Evolutionary conservation across 1,140 invertebrate genomes (phyloP).

Genomic region (Drosophila repletoides): DNA sequence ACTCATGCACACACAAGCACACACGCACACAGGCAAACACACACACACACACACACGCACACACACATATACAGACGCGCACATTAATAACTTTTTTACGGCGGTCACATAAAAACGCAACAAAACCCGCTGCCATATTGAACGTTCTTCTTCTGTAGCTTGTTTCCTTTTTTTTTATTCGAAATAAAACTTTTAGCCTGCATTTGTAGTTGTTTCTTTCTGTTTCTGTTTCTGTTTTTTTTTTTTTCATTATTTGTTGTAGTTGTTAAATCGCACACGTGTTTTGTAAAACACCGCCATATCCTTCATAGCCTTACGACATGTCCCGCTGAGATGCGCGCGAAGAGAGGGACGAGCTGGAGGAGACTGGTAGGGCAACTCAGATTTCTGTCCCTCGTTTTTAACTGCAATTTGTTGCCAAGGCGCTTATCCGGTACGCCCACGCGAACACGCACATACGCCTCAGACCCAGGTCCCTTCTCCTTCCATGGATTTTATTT

Average conservation of each 20-base stretch:
- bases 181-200: constrained; percentile 40
- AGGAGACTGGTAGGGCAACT: constrained; percentile 9
- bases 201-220: constrained; percentile 31
- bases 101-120: constrained; percentile 71
- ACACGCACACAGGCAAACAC: background rate
- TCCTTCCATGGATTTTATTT: constrained; percentile 55
- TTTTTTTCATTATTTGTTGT: constrained; percentile 41
- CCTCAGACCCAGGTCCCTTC: background rate
- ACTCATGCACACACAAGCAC: background rate
- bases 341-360: background rate
- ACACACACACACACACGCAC: constrained; percentile 3
- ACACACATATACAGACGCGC: constrained; percentile 13
- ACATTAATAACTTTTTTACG: constrained; percentile 80
- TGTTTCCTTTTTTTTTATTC: background rate
- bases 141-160: constrained; percentile 38
- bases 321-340: constrained; percentile 53
- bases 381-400: constrained; percentile 60
- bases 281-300: constrained; percentile 72
- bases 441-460: background rate
- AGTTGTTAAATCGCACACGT: constrained; percentile 78
- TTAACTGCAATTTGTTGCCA: constrained; percentile 77
- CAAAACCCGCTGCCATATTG: constrained; percentile 73
- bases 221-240: constrained; percentile 1
- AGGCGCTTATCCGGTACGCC: constrained; percentile 53
- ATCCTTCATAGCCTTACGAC: constrained; percentile 71